phyloP scores from a whole-genome alignment of 2,888 invertebrate genomes.

The Myopa testacea region DNA sequence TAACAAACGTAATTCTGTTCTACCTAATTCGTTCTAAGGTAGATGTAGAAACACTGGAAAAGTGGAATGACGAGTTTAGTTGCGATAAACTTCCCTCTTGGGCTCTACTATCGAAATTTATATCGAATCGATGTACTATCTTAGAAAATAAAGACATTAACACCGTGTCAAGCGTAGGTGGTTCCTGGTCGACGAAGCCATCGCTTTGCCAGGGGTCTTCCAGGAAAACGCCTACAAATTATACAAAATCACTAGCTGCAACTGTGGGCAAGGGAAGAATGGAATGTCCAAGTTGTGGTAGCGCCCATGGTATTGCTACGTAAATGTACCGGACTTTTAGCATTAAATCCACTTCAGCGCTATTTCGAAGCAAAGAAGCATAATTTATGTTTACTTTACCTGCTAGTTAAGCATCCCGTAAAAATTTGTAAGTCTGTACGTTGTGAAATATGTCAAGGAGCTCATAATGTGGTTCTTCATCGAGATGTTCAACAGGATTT shows the following conservation, averaged over 20 bases:
- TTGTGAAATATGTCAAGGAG: constrained; percentile 29
- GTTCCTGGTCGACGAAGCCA: background rate
- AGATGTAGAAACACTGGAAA: too few relatives aligned
- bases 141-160: constrained; percentile 25
- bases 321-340: constrained; percentile 11
- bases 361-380: constrained; percentile 30
- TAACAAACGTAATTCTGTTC: too few relatives aligned
- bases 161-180: background rate
- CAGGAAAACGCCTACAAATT: background rate
- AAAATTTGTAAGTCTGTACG: constrained; percentile 8
- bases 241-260: background rate
- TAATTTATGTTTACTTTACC: constrained; percentile 24
- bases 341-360: constrained; percentile 20
- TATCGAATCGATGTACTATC: constrained; percentile 22
- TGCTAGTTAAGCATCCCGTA: constrained; percentile 8
- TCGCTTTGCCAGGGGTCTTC: background rate
- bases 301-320: background rate
- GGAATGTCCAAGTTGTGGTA: constrained; percentile 4
- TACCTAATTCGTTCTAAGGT: too few relatives aligned
- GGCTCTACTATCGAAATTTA: constrained; percentile 7
- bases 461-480: background rate
- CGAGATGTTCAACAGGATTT: background rate
- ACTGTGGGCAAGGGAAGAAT: background rate
- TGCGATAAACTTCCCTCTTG: constrained; percentile 14
- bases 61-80: too few relatives aligned